Conservation (phyloP, 2,888 invertebrate genomes). For the Imbricaverruca yamaguchii region DNA sequence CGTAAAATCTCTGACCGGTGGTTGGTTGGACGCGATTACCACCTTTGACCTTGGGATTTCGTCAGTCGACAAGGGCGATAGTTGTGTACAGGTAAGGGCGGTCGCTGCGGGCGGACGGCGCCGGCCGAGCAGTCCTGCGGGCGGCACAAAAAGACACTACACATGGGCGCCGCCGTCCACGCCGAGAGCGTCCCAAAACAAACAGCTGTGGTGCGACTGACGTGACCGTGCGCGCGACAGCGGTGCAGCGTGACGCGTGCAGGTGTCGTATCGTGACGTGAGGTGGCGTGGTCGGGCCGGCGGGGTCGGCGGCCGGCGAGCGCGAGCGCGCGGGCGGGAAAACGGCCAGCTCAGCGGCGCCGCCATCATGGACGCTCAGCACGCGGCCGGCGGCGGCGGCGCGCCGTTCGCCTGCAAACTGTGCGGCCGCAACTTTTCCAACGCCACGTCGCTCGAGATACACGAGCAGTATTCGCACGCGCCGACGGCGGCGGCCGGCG, state of each 20-base stretch:
- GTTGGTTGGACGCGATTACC: constrained; percentile 11
- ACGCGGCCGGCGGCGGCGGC: not conserved
- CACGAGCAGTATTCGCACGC: constrained; percentile 17
- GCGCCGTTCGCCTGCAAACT: constrained; percentile 5
- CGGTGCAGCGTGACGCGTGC: not conserved
- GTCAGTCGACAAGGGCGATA: constrained; percentile 17
- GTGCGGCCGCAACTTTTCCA: constrained; percentile 14
- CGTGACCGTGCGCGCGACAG: not conserved
- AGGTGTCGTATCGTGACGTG: not conserved
- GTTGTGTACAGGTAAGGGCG: constrained; percentile 20
- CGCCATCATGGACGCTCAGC: not conserved
- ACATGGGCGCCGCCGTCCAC: not conserved
- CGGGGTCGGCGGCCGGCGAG: not conserved
- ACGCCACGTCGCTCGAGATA: not conserved
- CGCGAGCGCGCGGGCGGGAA: not conserved
- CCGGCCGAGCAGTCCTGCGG: not conserved
- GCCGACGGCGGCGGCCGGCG: not conserved
- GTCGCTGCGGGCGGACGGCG: not conserved
- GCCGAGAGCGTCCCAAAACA: not conserved
- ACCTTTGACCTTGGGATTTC: constrained; percentile 20
- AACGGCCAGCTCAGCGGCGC: not conserved
- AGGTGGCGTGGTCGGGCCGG: not conserved
- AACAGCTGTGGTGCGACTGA: not conserved
- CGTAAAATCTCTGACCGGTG: constrained; percentile 19
- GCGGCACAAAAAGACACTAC: constrained; percentile 2